Percentiles rank a stretch among this genome's conserved stretches.
Evolutionary conservation across 2,797 vertebrate species (phyloP).

Genomic region (Karalla daura): DNA sequence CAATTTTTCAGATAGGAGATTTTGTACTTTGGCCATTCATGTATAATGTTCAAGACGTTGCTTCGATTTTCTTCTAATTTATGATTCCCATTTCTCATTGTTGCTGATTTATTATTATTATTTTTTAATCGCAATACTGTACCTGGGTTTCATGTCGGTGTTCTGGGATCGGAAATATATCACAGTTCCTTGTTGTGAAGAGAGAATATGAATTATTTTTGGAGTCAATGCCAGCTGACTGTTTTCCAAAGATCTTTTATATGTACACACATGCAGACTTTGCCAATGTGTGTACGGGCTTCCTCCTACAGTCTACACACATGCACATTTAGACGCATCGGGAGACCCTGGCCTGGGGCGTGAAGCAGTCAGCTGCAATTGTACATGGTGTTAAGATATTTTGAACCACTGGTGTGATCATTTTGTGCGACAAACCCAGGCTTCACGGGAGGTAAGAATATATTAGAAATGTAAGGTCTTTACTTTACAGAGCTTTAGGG

Average conservation of each 20-base stretch:
- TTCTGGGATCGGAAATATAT: conserved; percentile 61
- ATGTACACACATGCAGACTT: not conserved
- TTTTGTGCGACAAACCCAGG: not conserved
- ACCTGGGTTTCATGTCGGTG: conserved; percentile 32
- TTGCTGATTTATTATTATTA: not conserved
- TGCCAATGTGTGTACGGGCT: conserved; percentile 13
- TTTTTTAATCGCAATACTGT: conserved; percentile 22
- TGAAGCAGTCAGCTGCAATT: too few relatives aligned
- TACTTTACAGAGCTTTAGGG: not conserved
- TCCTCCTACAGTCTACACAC: too few relatives aligned
- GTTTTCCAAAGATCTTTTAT: conserved; percentile 46
- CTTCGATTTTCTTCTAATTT: too few relatives aligned
- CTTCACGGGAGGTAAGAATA: not conserved
- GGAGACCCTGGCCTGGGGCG: too few relatives aligned
- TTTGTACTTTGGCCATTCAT: too few relatives aligned
- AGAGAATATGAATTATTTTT: conserved; percentile 3
- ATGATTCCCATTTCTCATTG: too few relatives aligned
- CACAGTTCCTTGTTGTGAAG: conserved; percentile 36
- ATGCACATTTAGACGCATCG: too few relatives aligned
- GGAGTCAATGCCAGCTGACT: not conserved
- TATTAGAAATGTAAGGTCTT: too few relatives aligned
- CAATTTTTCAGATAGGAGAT: too few relatives aligned
- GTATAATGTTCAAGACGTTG: too few relatives aligned
- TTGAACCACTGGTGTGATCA: not conserved
- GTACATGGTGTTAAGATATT: too few relatives aligned